These are phyloP conservation scores for Sialia sialis DNA, from an alignment of 2,113 vertebrate genomes.

Conservation along the genomic window DNA sequence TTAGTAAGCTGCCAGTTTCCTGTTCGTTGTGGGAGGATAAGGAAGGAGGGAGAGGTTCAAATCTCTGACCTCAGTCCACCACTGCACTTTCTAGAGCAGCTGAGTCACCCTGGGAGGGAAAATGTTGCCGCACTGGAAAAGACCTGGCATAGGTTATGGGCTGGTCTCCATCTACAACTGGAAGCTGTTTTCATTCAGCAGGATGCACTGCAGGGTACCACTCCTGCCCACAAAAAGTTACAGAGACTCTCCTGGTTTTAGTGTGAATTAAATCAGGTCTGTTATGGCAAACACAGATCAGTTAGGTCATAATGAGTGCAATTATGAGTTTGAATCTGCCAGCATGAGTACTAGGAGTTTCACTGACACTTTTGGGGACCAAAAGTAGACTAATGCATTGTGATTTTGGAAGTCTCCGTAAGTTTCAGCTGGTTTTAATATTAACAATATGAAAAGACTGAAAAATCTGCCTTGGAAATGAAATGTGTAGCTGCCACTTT, in stretches of 20 bases:
- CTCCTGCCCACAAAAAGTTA: background rate
- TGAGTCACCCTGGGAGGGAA: slow-evolving; percentile 8
- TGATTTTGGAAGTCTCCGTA: background rate
- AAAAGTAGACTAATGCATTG: background rate
- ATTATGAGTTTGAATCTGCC: background rate
- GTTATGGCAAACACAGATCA: background rate
- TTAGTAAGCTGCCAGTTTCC: background rate
- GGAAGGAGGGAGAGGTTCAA: background rate
- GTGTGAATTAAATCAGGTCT: background rate
- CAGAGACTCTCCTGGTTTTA: background rate
- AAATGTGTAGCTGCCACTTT: background rate
- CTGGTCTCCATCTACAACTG: background rate
- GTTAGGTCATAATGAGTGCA: background rate
- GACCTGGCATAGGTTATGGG: background rate
- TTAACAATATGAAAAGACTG: background rate
- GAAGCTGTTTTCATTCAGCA: background rate
- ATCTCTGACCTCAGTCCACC: background rate
- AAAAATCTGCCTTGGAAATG: background rate
- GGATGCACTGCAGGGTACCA: background rate
- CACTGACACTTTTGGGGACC: background rate
- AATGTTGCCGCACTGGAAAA: background rate
- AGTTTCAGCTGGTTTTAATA: background rate
- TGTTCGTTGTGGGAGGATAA: background rate
- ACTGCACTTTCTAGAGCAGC: background rate
- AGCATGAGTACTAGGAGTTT: background rate